phyloP scores from a whole-genome alignment of 2,888 invertebrate species.

The Tyria jacobaeae region DNA sequence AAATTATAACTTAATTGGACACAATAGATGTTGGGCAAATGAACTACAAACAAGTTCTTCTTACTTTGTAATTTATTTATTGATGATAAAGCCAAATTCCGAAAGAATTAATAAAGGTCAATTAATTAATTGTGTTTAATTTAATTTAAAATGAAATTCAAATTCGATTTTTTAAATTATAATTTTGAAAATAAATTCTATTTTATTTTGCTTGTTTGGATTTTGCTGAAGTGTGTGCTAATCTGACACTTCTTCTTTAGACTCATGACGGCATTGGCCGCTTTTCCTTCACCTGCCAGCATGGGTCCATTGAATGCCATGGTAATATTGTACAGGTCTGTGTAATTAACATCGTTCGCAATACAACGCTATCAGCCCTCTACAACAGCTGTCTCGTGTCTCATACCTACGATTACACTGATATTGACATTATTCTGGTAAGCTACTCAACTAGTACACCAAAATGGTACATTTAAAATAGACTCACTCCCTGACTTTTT shows the following conservation, averaged over 20 bases:
- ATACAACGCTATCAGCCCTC: constrained; percentile 1
- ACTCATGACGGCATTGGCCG: neutral
- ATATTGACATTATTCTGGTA: neutral
- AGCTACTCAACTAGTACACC: neutral
- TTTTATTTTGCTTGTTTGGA: neutral
- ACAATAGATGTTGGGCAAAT: no score
- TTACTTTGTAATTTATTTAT: no score
- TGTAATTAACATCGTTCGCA: neutral
- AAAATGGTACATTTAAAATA: no score
- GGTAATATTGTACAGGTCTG: constrained; percentile 9
- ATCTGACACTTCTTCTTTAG: neutral
- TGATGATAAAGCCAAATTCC: no score
- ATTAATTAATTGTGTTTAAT: no score
- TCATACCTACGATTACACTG: neutral
- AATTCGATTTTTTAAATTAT: no score
- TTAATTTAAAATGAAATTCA: no score
- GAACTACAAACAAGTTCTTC: no score
- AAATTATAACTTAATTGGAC: no score
- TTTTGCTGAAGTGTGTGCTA: neutral
- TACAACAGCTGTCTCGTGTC: constrained; percentile 7
- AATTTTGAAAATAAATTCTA: no score
- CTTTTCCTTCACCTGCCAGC: constrained; percentile 3
- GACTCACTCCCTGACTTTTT: no score
- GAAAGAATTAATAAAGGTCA: no score
- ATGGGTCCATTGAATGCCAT: neutral